Conservation (phyloP, 23 tunicate genomes). For the Botrylloides violaceus region DNA sequence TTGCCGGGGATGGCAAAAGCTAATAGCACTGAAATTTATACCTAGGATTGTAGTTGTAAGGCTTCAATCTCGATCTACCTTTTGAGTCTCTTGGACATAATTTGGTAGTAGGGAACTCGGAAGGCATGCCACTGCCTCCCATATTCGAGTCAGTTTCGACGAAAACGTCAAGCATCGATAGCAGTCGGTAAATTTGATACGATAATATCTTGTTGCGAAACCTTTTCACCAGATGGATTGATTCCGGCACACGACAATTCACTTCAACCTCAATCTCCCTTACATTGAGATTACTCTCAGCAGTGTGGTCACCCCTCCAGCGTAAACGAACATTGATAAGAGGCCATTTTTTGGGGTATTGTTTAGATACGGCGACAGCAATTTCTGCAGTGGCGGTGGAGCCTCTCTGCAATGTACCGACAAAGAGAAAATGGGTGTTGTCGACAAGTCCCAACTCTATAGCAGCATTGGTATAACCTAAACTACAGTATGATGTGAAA, state of each 20-base stretch:
- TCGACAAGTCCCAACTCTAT: constrained; percentile 28
- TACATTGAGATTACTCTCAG: constrained; percentile 23
- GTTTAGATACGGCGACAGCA: constrained; percentile 8
- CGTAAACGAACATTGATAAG: constrained; percentile 10
- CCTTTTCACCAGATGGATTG: background rate
- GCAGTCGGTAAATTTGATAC: constrained; percentile 27
- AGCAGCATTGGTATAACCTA: background rate
- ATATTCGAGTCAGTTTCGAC: constrained; percentile 33
- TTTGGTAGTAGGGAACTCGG: constrained; percentile 26
- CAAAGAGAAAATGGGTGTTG: constrained; percentile 4
- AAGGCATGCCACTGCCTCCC: constrained; percentile 24
- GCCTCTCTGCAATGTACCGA: constrained; percentile 31
- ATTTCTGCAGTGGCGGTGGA: constrained; percentile 22
- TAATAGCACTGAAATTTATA: constrained; percentile 13
- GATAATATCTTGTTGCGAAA: constrained; percentile 5
- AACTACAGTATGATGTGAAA: constrained; percentile 6
- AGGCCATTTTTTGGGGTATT: constrained; percentile 37
- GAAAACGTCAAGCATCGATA: constrained; percentile 32
- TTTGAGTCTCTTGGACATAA: constrained; percentile 29
- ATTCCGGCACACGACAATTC: background rate
- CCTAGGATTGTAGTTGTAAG: constrained; percentile 15
- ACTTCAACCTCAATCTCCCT: constrained; percentile 31
- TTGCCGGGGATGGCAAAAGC: background rate
- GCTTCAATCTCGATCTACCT: constrained; percentile 40
- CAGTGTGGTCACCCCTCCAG: constrained; percentile 35